A percentile compares a stretch with the other conserved stretches of the same genome.
Evolutionary conservation across 2,888 invertebrate genomes (phyloP).

Genomic region (Oeneis ivallda): DNA sequence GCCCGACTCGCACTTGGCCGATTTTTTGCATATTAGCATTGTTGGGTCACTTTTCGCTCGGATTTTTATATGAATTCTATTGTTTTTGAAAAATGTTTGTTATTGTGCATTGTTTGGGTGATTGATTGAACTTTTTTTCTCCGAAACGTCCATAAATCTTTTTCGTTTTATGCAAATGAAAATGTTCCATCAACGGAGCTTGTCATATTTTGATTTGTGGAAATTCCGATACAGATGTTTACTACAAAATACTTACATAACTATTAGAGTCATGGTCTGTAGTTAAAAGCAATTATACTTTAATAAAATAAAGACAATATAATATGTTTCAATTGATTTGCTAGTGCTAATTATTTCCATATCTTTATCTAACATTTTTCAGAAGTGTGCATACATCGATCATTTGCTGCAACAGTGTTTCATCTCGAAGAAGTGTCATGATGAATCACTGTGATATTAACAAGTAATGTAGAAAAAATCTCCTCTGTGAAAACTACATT

Average conservation of each 20-base stretch:
- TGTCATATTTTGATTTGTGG: background rate
- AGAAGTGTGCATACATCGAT: too few relatives aligned
- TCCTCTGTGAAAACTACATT: too few relatives aligned
- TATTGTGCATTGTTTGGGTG: slow-evolving; percentile 7
- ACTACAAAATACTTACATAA: background rate
- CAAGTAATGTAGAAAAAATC: too few relatives aligned
- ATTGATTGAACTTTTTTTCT: slow-evolving; percentile 1
- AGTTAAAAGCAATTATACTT: too few relatives aligned
- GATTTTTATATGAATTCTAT: slow-evolving; percentile 9
- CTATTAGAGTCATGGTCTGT: background rate
- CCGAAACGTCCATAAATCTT: slow-evolving; percentile 5
- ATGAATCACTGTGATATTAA: too few relatives aligned
- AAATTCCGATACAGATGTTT: background rate
- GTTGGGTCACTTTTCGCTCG: background rate
- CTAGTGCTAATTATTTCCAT: too few relatives aligned
- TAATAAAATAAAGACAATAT: too few relatives aligned
- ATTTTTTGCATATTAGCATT: background rate
- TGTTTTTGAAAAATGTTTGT: slow-evolving; percentile 8
- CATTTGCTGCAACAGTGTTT: too few relatives aligned
- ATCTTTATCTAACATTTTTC: too few relatives aligned
- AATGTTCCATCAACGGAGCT: background rate
- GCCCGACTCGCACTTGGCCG: too few relatives aligned
- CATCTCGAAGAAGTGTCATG: too few relatives aligned
- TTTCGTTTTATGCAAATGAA: slow-evolving; percentile 17
- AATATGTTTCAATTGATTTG: too few relatives aligned